These are phyloP conservation scores for Papilio glaucus DNA, from an alignment of 1,140 invertebrate species.

Conservation along the genomic window DNA sequence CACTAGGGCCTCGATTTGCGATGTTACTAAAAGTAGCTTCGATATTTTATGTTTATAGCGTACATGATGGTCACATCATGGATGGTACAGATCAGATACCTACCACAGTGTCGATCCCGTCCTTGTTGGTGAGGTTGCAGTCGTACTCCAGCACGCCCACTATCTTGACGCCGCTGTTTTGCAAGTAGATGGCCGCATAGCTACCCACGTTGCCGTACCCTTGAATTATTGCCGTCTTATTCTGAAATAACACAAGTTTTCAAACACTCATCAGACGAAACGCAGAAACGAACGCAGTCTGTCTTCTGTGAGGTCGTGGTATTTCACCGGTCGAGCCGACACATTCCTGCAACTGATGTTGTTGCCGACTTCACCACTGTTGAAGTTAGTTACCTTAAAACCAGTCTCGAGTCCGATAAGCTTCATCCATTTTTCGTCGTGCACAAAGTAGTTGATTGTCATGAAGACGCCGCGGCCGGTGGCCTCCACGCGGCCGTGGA, in stretches of 20 bases:
- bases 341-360: no score
- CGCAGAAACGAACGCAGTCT: no score
- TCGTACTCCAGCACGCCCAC: conserved; percentile 92
- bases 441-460: conserved; percentile 90
- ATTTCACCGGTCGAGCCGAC: no score
- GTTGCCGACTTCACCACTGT: no score
- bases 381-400: conserved; percentile 65
- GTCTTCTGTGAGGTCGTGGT: no score
- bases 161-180: conserved; percentile 90
- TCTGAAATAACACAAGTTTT: conserved; percentile 60
- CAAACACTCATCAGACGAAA: no score
- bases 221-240: conserved; percentile 95
- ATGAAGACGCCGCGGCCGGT: conserved; percentile 95
- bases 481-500: conserved; percentile 93
- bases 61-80: no score
- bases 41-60: no score
- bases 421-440: conserved; percentile 91
- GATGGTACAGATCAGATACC: conserved; percentile 40
- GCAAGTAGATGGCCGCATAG: conserved; percentile 90
- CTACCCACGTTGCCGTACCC: conserved; percentile 95
- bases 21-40: no score
- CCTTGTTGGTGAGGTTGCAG: conserved; percentile 87
- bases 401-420: conserved; percentile 89
- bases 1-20: no score
- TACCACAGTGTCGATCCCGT: conserved; percentile 92